Evolutionary conservation across 2,888 invertebrate species (phyloP).

Genomic region (Cantharis lateralis): DNA sequence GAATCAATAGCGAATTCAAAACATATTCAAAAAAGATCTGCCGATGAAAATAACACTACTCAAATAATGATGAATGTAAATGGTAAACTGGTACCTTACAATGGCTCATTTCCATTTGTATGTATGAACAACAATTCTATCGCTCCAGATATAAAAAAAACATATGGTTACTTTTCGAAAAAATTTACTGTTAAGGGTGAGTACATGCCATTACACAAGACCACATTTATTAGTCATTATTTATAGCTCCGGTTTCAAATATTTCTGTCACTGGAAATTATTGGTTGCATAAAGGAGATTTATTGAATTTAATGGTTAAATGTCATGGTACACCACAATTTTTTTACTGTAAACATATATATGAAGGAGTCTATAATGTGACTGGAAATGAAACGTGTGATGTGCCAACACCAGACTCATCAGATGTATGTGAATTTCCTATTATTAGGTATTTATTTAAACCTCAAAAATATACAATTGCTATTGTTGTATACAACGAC

Average conservation of each 20-base stretch:
- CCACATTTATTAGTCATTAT: slow-evolving; percentile 16
- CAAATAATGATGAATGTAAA: slow-evolving; percentile 45
- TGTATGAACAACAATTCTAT: slow-evolving; percentile 65
- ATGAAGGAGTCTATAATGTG: slow-evolving; percentile 68
- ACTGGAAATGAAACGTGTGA: slow-evolving; percentile 80
- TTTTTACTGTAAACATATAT: slow-evolving; percentile 70
- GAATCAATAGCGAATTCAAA: slow-evolving; percentile 9
- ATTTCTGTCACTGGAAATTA: slow-evolving; percentile 75
- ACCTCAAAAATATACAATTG: slow-evolving; percentile 74
- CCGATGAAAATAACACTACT: slow-evolving; percentile 1
- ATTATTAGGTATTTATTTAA: slow-evolving; percentile 71
- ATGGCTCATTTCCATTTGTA: slow-evolving; percentile 56
- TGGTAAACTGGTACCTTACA: slow-evolving; percentile 44
- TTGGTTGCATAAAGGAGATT: slow-evolving; percentile 83
- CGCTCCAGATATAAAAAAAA: slow-evolving; percentile 67
- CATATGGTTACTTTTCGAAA: slow-evolving; percentile 74
- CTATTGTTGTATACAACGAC: slow-evolving; percentile 79
- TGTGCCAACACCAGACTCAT: slow-evolving; percentile 38
- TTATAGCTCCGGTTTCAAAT: slow-evolving; percentile 72
- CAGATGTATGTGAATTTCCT: slow-evolving; percentile 63
- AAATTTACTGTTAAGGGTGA: slow-evolving; percentile 72
- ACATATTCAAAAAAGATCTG: neutral
- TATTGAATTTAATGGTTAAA: slow-evolving; percentile 70
- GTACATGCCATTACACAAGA: neutral
- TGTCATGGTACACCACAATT: slow-evolving; percentile 79